These are phyloP conservation scores for Podabrus alpinus DNA, from an alignment of 2,888 invertebrate species.

Conservation along the genomic window DNA sequence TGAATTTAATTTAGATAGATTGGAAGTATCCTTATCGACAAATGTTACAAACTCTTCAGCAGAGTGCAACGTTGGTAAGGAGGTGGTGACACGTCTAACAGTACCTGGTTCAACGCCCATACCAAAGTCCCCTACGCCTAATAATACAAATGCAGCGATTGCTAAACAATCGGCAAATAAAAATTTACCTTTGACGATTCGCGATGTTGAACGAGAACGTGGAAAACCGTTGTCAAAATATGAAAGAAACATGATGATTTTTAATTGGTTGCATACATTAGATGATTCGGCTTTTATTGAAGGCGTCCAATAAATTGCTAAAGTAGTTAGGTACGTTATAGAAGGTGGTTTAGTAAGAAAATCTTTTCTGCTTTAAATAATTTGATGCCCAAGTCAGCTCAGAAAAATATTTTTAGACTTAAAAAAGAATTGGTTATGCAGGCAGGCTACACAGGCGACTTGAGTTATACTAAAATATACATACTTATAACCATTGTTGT, in stretches of 20 bases:
- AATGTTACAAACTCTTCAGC: slow-evolving; percentile 51
- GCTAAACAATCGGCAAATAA: slow-evolving; percentile 56
- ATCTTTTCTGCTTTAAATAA: neutral
- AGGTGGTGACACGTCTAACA: slow-evolving; percentile 32
- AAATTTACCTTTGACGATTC: slow-evolving; percentile 69
- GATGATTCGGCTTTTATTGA: slow-evolving; percentile 70
- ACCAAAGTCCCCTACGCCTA: slow-evolving; percentile 38
- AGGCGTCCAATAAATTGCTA: slow-evolving; percentile 49
- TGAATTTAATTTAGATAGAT: slow-evolving; percentile 79
- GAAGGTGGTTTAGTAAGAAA: neutral
- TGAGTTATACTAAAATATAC: neutral
- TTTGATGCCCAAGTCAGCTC: neutral
- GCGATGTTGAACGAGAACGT: slow-evolving; percentile 79
- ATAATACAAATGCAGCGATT: slow-evolving; percentile 51
- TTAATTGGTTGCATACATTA: slow-evolving; percentile 89
- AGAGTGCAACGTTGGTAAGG: slow-evolving; percentile 33
- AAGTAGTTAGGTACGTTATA: slow-evolving; percentile 8
- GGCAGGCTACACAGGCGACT: neutral
- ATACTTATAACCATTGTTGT: neutral
- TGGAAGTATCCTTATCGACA: slow-evolving; percentile 66
- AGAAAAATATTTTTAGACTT: neutral
- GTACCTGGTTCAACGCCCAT: slow-evolving; percentile 48
- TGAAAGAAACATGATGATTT: slow-evolving; percentile 93
- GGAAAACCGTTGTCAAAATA: slow-evolving; percentile 86
- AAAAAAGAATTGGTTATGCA: neutral